These are phyloP conservation scores for Enteromius trimaculatus DNA, from an alignment of 2,797 vertebrate genomes.

Conservation along the genomic window DNA sequence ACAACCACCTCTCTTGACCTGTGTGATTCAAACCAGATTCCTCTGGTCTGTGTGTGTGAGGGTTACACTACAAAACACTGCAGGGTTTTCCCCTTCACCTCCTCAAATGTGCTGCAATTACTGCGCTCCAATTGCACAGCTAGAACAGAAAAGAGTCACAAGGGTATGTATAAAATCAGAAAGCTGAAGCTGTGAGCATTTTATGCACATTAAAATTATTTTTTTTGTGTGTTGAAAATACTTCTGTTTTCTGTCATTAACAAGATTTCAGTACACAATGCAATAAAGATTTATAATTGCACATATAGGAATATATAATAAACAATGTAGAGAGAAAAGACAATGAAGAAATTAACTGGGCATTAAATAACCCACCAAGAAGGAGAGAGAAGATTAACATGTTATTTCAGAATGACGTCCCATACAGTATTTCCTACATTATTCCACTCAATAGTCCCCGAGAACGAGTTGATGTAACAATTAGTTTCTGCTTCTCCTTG, in stretches of 20 bases:
- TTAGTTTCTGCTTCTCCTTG: neutral
- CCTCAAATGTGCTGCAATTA: neutral
- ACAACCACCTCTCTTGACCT: conserved; percentile 1
- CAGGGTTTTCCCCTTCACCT: conserved; percentile 2
- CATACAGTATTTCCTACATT: no score
- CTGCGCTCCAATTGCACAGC: conserved; percentile 11
- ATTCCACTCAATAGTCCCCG: no score
- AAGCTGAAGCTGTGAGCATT: neutral
- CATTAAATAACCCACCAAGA: neutral
- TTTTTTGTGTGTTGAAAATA: neutral
- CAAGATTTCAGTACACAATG: neutral
- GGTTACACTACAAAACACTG: neutral
- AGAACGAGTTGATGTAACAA: neutral
- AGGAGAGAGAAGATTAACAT: neutral
- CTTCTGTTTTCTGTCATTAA: neutral
- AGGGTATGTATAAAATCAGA: neutral
- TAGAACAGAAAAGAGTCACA: neutral
- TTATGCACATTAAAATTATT: neutral
- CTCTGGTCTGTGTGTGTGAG: neutral
- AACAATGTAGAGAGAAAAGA: neutral
- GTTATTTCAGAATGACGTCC: no score
- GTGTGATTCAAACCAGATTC: conserved; percentile 1
- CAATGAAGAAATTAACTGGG: neutral
- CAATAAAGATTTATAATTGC: neutral
- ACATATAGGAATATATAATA: neutral